Evolutionary conservation across 1,140 invertebrate species (phyloP).

Genomic region (Caenorhabditis tropicalis): DNA sequence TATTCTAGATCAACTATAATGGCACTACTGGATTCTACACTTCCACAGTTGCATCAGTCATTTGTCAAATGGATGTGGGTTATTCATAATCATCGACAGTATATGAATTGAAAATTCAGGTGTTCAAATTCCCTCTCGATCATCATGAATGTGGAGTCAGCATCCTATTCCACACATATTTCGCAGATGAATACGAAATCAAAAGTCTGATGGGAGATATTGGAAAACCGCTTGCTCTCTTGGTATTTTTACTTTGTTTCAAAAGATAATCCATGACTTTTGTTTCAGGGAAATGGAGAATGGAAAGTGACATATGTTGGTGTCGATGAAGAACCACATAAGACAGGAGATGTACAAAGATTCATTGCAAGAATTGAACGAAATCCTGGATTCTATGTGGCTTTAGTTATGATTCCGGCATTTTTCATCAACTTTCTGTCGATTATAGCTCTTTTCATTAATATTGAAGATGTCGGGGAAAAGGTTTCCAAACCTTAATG

Average conservation of each 20-base stretch:
- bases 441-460: background rate
- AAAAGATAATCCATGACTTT: too few species aligned
- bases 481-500: too few species aligned
- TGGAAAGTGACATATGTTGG: constrained; percentile 10
- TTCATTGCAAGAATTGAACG: background rate
- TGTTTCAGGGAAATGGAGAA: constrained; percentile 2
- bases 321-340: background rate
- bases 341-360: background rate
- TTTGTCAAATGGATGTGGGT: background rate
- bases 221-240: background rate
- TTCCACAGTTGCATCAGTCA: background rate
- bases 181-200: background rate
- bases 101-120: background rate
- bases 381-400: background rate
- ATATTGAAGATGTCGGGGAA: constrained; percentile 4
- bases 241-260: background rate
- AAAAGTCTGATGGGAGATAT: background rate
- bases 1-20: background rate
- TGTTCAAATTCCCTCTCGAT: background rate
- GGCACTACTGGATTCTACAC: background rate
- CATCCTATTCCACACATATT: background rate
- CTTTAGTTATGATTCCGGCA: background rate
- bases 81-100: background rate
- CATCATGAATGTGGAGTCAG: background rate
- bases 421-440: constrained; percentile 9